Evolutionary conservation across 2,113 vertebrate genomes (phyloP), one percentile per base, ranked within the genome.

Genomic region (Apteryx owenii): DNA sequence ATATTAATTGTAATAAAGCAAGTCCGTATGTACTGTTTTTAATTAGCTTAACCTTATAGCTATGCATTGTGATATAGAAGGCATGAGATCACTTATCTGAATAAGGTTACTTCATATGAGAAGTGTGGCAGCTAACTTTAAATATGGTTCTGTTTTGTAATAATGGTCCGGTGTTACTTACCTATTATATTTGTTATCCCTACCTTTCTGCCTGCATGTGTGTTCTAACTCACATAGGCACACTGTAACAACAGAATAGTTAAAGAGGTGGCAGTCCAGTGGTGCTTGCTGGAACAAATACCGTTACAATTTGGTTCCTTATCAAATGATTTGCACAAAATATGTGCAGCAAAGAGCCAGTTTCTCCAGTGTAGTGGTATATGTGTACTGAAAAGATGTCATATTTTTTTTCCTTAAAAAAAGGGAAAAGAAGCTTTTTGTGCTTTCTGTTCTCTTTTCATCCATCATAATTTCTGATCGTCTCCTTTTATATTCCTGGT

Each of bases 401-500:
- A 31, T 77, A 48, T 64, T 89, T 50, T 3, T 2, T 60, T 89
- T 76, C n/a, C 20, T 31, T 22, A 29, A 23, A 17, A 21, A 17
- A 51, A 22, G 10, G 50, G 20, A 48, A 42, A 40, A 25, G 15
- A 87, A 81, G 22, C 7, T 65, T 89, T 91, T 85, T 85, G 38
- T 91, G 90, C 12, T 68, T 94, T 53, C 22, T 40, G 0, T 79
- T 96, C 40, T 20, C 44, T 85, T 96, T 91, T 92, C 53, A 91
- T 92, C 61, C 76, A 70, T 87, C 12, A 2, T 87, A 73, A 76
- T 95, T 93, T 95, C 70, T 91, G 77, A 77, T 92, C 22, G 36
- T 97, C 53, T 94, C 16, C 54, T 95, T 93, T 93, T 89, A 65
- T 94, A 85, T 87, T 92, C 58, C 58, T 65, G 15, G 42, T 89